A percentile compares a stretch with the other conserved stretches of the same genome.
phyloP scores from a whole-genome alignment of 2,888 invertebrate genomes.

The Harpagoxenus sublaevis region DNA sequence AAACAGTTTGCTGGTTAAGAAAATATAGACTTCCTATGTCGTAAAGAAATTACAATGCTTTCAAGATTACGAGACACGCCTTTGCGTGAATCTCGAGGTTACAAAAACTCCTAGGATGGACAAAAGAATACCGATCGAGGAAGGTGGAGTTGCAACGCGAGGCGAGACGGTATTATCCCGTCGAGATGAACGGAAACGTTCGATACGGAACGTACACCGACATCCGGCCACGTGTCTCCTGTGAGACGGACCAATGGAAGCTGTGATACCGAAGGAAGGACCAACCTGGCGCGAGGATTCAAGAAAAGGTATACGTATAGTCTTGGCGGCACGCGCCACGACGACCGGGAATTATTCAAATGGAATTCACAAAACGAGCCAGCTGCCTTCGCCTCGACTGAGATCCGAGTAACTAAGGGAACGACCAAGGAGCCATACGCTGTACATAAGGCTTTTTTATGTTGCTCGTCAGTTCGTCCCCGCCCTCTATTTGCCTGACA shows the following conservation, averaged over 20 bases:
- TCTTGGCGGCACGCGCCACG: constrained; percentile 80
- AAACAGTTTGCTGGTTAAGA: neutral
- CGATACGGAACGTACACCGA: constrained; percentile 77
- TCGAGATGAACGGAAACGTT: constrained; percentile 78
- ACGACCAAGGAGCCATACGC: constrained; percentile 57
- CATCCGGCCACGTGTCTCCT: constrained; percentile 85
- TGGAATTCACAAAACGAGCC: constrained; percentile 81
- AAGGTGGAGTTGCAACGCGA: constrained; percentile 71
- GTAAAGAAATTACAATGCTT: constrained; percentile 32
- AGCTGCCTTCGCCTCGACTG: constrained; percentile 74
- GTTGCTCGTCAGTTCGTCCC: constrained; percentile 65
- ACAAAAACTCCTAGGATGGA: constrained; percentile 46
- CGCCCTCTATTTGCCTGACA: constrained; percentile 64
- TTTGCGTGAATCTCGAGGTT: constrained; percentile 48
- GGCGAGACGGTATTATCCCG: constrained; percentile 78
- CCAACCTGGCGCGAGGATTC: constrained; percentile 62
- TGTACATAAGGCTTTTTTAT: constrained; percentile 67
- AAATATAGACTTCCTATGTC: neutral
- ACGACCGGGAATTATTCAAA: constrained; percentile 82
- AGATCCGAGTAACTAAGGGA: constrained; percentile 63
- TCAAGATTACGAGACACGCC: constrained; percentile 42
- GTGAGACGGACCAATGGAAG: constrained; percentile 70
- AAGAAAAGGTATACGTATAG: constrained; percentile 68
- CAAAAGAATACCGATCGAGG: constrained; percentile 73
- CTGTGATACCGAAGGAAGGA: constrained; percentile 52